These are phyloP conservation scores for Gobio occitaniae DNA, from an alignment of 2,797 vertebrate species.

Conservation along the genomic window DNA sequence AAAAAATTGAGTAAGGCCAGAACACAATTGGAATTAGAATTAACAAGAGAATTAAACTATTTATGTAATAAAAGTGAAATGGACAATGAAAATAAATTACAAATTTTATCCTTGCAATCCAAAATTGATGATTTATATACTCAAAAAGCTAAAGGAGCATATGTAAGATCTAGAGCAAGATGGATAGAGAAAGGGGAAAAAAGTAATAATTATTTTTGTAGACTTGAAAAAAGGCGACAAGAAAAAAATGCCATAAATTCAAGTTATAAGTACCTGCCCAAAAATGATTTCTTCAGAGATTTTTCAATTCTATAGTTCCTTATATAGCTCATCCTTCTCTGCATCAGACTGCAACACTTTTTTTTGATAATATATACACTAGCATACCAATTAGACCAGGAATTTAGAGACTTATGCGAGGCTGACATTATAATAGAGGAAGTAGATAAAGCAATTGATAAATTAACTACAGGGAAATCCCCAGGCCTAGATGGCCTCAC, in stretches of 20 bases:
- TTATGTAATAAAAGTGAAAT: neutral
- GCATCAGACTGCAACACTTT: neutral
- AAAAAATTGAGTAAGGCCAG: neutral
- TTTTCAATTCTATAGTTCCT: no score
- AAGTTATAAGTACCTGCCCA: neutral
- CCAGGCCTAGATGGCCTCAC: neutral
- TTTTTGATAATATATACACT: neutral
- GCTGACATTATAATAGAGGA: neutral
- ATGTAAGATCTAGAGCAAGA: neutral
- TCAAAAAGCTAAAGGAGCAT: neutral
- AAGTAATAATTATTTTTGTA: conserved; percentile 17
- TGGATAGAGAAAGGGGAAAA: neutral
- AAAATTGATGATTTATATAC: neutral
- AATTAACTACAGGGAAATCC: neutral
- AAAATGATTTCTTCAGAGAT: neutral
- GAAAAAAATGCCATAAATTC: neutral
- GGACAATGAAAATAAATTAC: neutral
- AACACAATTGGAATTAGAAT: neutral
- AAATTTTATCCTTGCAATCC: neutral
- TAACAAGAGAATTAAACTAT: neutral
- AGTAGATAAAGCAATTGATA: neutral
- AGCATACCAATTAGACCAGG: neutral
- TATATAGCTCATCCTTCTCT: neutral
- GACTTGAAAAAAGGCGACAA: neutral
- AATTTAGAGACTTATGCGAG: neutral